Evolutionary conservation across 2,888 invertebrate species (phyloP).

Genomic region (Drosophila pseudotakahashii): DNA sequence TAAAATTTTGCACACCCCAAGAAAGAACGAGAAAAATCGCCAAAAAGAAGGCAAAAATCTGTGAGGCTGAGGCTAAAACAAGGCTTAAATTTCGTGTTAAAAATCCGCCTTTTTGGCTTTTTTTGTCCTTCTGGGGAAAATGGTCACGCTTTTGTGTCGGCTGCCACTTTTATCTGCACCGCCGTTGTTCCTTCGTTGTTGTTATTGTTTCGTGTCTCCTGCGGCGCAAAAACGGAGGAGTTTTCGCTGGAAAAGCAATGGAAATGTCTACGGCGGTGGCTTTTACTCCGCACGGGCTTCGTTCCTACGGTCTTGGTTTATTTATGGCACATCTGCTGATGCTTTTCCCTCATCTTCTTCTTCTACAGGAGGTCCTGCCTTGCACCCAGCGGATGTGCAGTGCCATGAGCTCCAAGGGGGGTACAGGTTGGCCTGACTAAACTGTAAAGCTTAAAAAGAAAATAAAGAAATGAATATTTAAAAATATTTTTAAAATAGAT

Average conservation of each 20-base stretch:
- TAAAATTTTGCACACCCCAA: constrained; percentile 40
- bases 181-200: constrained; percentile 44
- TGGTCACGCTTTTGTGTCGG: constrained; percentile 52
- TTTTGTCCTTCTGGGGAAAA: constrained; percentile 22
- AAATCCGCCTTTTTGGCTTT: not conserved
- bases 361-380: constrained; percentile 10
- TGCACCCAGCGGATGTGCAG: constrained; percentile 47
- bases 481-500: too few species aligned
- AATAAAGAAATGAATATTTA: too few species aligned
- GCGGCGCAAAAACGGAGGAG: constrained; percentile 20
- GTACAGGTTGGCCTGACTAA: constrained; percentile 45
- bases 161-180: constrained; percentile 53
- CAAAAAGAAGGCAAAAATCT: constrained; percentile 9
- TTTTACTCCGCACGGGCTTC: constrained; percentile 26
- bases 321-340: constrained; percentile 64
- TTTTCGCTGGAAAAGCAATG: constrained; percentile 19
- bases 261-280: constrained; percentile 33
- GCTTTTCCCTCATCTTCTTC: constrained; percentile 27
- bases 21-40: not conserved
- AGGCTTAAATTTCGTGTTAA: constrained; percentile 49
- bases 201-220: constrained; percentile 30
- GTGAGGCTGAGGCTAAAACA: constrained; percentile 11
- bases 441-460: not conserved
- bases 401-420: constrained; percentile 8
- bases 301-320: constrained; percentile 53